Percentiles rank a stretch among this genome's conserved stretches.
Evolutionary conservation across 2,888 invertebrate genomes (phyloP).

Genomic region (Ophonus ardosiacus): DNA sequence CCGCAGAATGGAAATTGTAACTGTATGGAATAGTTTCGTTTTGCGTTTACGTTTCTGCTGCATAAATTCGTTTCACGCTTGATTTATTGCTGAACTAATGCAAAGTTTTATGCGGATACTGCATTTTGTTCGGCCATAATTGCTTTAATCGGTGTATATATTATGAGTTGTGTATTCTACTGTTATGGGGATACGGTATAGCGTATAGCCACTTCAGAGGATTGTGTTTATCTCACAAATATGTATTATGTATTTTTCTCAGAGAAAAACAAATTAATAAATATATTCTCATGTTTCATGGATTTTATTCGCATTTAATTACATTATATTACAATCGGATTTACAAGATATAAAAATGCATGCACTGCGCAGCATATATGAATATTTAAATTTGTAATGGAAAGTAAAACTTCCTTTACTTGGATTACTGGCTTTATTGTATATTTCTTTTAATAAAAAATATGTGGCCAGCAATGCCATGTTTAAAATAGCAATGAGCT

Average conservation of each 20-base stretch:
- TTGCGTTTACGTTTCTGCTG: constrained; percentile 41
- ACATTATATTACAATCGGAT: too few relatives aligned
- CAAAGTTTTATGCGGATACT: constrained; percentile 46
- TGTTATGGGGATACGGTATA: too few relatives aligned
- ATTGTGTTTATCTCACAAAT: constrained; percentile 16
- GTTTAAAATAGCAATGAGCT: too few relatives aligned
- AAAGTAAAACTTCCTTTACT: too few relatives aligned
- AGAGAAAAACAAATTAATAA: neutral
- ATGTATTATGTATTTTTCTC: neutral
- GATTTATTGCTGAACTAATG: constrained; percentile 48
- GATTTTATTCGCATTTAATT: too few relatives aligned
- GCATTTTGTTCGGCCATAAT: constrained; percentile 45
- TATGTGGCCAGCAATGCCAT: too few relatives aligned
- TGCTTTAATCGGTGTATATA: constrained; percentile 49
- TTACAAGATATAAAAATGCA: too few relatives aligned
- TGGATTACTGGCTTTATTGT: too few relatives aligned
- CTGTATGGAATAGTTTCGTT: constrained; percentile 17
- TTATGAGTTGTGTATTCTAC: constrained; percentile 23
- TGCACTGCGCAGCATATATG: too few relatives aligned
- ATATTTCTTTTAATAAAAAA: too few relatives aligned
- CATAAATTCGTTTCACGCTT: constrained; percentile 45
- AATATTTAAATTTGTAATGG: neutral
- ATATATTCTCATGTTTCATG: neutral
- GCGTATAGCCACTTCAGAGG: neutral
- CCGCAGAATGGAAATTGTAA: neutral